Evolutionary conservation across 2,888 invertebrate species (phyloP), one percentile per base, ranked within the genome.

Genomic region (Dasysyrphus albostriatus): DNA sequence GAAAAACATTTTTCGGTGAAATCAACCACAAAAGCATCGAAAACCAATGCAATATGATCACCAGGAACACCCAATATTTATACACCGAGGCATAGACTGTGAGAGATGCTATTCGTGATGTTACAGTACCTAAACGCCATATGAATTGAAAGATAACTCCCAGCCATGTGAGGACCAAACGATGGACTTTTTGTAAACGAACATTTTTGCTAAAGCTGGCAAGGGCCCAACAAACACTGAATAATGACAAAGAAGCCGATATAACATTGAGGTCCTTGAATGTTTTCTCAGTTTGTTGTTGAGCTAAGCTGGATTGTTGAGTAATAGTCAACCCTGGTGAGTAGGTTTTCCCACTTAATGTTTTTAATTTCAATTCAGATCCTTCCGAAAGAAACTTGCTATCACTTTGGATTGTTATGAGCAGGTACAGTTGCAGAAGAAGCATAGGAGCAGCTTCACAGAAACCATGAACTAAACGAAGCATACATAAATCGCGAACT

Each of bases 181-280:
- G 94, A 91, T 97, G 97, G 2, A 97, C 88, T 59, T 88, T 97
- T 90, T 96, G 96, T 76, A 95, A 93, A 0, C 96, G 94, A 9
- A 97, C 96, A 91, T 97, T 97, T 93, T 98, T 98, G 91, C 96
- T 97, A 92, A 97, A 98, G 89, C 97, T 97, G 24, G 98, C 97
- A 37, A 98, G 94, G 58, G 97, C 96, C 98, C 98, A 98, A 91
- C 97, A 97, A 61, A 97, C 96, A 80, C 96, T 97, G 93, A 98
- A 96, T 63, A 98, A 93, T 0, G 97, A 97, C 2, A 98, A 92
- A 0, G 95, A 95, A 5, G 97, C 96, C 0, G 98, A 97, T 47
- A 97, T 96, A 83, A 96, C 95, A 89, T 96, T 96, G 83, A 98
- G 92, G 91, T 97, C 96, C 16, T 95, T 95, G 88, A 97, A 95